A percentile compares a stretch with the other conserved stretches of the same genome.
phyloP scores from a whole-genome alignment of 2,888 invertebrate species.

The Merodon equestris region DNA sequence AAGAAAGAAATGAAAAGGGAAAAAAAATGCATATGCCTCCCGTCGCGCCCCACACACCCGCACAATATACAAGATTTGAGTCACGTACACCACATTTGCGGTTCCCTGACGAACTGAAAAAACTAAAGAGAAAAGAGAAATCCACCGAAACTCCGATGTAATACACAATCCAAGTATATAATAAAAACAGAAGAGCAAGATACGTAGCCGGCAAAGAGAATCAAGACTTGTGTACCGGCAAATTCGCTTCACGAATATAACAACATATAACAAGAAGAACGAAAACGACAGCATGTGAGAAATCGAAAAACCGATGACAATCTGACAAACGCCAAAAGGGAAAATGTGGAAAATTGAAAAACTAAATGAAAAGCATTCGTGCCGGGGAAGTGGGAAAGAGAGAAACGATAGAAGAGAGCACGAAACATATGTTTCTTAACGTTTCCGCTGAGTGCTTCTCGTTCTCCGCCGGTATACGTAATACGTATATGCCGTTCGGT shows the following conservation, averaged over 20 bases:
- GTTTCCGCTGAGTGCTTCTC: constrained; percentile 8
- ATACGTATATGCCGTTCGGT: constrained; percentile 21
- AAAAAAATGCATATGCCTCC: constrained; percentile 58
- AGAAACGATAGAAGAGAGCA: constrained; percentile 33
- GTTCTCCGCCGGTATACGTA: constrained; percentile 11
- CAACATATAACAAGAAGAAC: constrained; percentile 9
- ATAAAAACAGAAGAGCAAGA: constrained; percentile 13
- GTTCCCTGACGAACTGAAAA: constrained; percentile 31
- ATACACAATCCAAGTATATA: constrained; percentile 34
- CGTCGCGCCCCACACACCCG: constrained; percentile 19
- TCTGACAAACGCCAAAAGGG: not conserved
- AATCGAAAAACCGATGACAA: not conserved
- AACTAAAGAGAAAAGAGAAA: constrained; percentile 60
- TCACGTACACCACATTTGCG: constrained; percentile 68
- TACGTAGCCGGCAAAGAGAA: not conserved
- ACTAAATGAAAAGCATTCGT: not conserved
- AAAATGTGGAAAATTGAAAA: not conserved
- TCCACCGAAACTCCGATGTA: too few species aligned
- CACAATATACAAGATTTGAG: constrained; percentile 62
- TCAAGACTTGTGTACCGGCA: constrained; percentile 38
- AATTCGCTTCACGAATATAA: too few species aligned
- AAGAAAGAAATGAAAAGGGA: constrained; percentile 35
- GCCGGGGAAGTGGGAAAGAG: not conserved
- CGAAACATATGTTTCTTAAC: constrained; percentile 59
- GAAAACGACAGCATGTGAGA: not conserved